Evolutionary conservation across 2,797 vertebrate species (phyloP).

Genomic region (Spinus pinus): DNA sequence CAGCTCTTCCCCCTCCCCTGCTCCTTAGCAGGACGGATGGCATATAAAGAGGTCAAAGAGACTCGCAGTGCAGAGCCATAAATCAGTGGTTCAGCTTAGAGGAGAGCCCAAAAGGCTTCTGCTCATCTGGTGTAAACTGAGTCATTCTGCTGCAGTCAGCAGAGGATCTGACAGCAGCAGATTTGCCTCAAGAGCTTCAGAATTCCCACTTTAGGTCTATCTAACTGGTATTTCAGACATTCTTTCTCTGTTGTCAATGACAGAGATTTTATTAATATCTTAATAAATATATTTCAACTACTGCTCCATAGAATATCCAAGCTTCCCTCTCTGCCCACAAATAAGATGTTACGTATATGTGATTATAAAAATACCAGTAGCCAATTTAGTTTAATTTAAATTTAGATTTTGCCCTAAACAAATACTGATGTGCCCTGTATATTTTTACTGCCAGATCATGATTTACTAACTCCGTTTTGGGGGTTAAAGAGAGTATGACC

Average conservation of each 20-base stretch:
- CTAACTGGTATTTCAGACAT: background rate
- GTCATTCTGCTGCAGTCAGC: background rate
- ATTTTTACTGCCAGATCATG: conserved; percentile 53
- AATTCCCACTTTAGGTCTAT: conserved; percentile 19
- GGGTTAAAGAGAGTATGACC: conserved; percentile 57
- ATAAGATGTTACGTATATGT: background rate
- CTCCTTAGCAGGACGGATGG: background rate
- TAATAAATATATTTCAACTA: background rate
- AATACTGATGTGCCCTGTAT: conserved; percentile 49
- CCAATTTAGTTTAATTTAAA: conserved; percentile 56
- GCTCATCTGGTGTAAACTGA: conserved; percentile 26
- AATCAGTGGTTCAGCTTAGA: conserved; percentile 25
- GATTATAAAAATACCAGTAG: conserved; percentile 21
- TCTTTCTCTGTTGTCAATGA: background rate
- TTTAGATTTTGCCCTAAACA: conserved; percentile 67
- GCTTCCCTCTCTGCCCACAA: background rate
- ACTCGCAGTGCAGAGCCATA: conserved; percentile 6
- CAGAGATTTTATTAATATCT: background rate
- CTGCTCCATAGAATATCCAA: background rate
- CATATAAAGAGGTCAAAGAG: conserved; percentile 27
- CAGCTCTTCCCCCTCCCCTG: background rate
- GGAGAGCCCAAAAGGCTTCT: conserved; percentile 9
- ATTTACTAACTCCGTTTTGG: conserved; percentile 63
- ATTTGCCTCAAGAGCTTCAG: conserved; percentile 28
- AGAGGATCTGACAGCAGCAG: conserved; percentile 22